These are phyloP conservation scores for Holotrichia oblita DNA, from an alignment of 1,140 invertebrate genomes.

Conservation along the genomic window DNA sequence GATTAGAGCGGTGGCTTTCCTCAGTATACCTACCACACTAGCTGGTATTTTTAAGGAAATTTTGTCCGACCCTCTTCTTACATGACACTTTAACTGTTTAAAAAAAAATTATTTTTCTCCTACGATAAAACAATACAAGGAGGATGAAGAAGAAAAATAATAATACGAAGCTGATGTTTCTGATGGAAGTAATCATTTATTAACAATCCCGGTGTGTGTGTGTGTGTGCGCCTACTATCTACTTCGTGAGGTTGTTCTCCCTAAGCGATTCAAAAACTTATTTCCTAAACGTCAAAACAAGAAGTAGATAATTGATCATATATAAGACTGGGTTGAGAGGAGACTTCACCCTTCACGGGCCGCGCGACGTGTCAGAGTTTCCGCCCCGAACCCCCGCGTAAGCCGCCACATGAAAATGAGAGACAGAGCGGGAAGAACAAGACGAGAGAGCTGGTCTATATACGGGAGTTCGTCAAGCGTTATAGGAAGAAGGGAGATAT, in stretches of 20 bases:
- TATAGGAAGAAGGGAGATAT: not conserved
- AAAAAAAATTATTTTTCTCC: too few species aligned
- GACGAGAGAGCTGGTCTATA: too few species aligned
- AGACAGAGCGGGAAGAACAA: too few species aligned
- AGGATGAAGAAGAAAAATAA: not conserved
- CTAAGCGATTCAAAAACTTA: conserved; percentile 51
- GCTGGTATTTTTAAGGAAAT: too few species aligned
- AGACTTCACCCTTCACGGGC: conserved; percentile 42
- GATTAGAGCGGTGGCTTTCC: not conserved
- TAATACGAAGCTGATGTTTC: not conserved
- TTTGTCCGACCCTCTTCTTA: too few species aligned
- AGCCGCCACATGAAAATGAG: not conserved
- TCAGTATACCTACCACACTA: too few species aligned
- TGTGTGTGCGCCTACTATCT: conserved; percentile 36
- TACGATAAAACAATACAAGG: too few species aligned
- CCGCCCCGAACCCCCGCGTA: too few species aligned
- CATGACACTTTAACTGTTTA: too few species aligned
- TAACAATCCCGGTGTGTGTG: conserved; percentile 33
- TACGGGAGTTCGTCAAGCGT: too few species aligned
- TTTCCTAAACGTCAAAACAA: conserved; percentile 58
- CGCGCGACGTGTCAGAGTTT: not conserved
- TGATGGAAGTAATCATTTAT: conserved; percentile 21
- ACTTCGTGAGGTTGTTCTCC: not conserved
- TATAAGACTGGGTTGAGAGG: conserved; percentile 48
- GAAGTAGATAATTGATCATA: conserved; percentile 58